Evolutionary conservation across 2,797 vertebrate genomes (phyloP), one percentile per base, ranked within the genome.

Genomic region (Anguilla megastoma): DNA sequence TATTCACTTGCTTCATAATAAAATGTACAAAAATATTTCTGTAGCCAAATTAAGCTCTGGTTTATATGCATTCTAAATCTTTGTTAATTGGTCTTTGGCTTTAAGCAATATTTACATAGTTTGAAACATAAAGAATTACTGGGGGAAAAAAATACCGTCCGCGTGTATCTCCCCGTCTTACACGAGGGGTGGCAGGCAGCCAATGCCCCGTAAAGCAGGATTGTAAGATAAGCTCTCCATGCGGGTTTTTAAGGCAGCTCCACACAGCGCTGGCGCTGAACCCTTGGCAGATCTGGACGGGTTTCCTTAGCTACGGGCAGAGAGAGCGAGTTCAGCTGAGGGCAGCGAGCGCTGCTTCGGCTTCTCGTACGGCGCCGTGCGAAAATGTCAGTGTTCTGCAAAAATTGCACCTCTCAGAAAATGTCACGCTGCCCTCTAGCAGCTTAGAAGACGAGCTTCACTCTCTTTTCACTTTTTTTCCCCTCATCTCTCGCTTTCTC

Each of bases 331-430:
- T 87, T 82, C 58, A 54, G 50, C 88, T 27, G 1, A 82, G 84
- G 69, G 56, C 58, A 86, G 24, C n/a, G 18, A 2, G n/a, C 33
- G 2, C 50, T 41, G 41, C 84, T 86, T 87, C 74, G 5, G 10
- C 79, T 87, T 88, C 54, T 84, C 66, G 56, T 36, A n/a, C 88
- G 85, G 27, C 36, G 50, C 27, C n/a, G 21, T 89, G 90, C 86
- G 88, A 89, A 88, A 90, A 89, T 88, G 87, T 86, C 89, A 90
- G 90, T 56, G 88, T 88, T 86, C 85, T 86, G 85, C 88, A 87
- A 90, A 88, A 85, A 89, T 2, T 52, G 1, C 85, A 48, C 87
- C 90, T 79, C 85, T 88, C 80, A 71, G 69, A 88, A 87, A 91
- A 90, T 86, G 89, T 91, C 88, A 88, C 18, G 0, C 58, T 83